Evolutionary conservation across 2,888 invertebrate species (phyloP), one percentile per base, ranked within the genome.

Genomic region (Melipona bicolor): DNA sequence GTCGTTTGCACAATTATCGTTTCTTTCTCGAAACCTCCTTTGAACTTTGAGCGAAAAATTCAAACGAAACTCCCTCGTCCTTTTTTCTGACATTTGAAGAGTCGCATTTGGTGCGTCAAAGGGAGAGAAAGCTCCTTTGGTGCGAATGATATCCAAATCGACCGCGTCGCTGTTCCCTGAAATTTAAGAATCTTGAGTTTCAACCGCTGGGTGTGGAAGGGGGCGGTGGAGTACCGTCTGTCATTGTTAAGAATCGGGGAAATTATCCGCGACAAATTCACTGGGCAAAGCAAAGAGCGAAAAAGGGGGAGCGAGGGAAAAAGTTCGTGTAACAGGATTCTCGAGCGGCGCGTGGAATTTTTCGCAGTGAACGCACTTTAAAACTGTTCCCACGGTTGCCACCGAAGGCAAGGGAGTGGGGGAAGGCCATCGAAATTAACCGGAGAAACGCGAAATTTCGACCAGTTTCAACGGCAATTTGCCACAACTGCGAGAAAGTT

Each of bases 381-480:
- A 54, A 82, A 81, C 70, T 56, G 56, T 61, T 71, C 50, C 27
- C 21, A 15, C 13, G 43, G 24, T 61, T 61, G 27, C 21, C 4
- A 43, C 9, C 9, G 43, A 43, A 43, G 43, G 43, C 43, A 43
- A 9, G 43, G 9, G 56, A 24, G 17, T 19, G 56, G 9, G 64
- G 13, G 56, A 1, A n/a, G 2, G 5, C 24, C 54, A 49, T 74
- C 77, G 77, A 72, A 80, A 81, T 78, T 78, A 76, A 73, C 56
- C 54, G 50, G 32, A 50, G 54, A 61, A 54, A 65, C 19, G 67
- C 50, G 27, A 67, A 85, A 77, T 78, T 81, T 81, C 69, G 72
- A 76, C 24, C 74, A 36, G 77, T 71, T 77, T 50, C n/a, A 71
- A 77, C 65, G 70, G 43, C 43, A 76, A 85, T 85, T 78, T 52